A percentile compares a stretch with the other conserved stretches of the same genome.
These are phyloP conservation scores for Caenorhabditis sp. DNA, from an alignment of 2,888 invertebrate genomes.

Conservation along the genomic window DNA sequence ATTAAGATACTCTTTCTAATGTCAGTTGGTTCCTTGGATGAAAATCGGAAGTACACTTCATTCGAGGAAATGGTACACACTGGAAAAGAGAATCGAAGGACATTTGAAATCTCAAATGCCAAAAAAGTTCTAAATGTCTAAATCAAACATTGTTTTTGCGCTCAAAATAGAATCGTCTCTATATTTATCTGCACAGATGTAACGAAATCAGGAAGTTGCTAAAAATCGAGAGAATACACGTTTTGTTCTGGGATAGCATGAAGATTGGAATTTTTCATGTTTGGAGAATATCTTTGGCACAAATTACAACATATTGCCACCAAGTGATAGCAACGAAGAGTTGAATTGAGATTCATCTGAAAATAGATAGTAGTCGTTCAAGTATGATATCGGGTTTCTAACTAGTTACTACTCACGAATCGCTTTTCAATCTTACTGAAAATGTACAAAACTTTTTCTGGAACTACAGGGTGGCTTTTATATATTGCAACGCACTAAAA, in stretches of 20 bases:
- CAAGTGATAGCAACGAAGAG: too few relatives aligned
- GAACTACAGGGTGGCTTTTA: too few relatives aligned
- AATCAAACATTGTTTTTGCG: too few relatives aligned
- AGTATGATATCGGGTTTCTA: too few relatives aligned
- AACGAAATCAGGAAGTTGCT: neutral
- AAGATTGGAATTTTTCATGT: neutral
- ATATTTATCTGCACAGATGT: neutral
- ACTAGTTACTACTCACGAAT: too few relatives aligned
- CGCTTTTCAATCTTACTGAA: too few relatives aligned
- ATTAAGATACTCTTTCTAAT: conserved; percentile 21
- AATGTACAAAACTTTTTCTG: too few relatives aligned
- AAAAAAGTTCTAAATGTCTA: neutral
- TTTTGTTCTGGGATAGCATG: neutral
- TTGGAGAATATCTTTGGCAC: neutral
- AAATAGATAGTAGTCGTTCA: too few relatives aligned
- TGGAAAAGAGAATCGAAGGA: neutral
- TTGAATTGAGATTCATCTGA: too few relatives aligned
- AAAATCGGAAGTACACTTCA: neutral
- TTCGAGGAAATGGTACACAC: neutral
- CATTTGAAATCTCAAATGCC: neutral
- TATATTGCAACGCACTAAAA: too few relatives aligned
- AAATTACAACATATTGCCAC: too few relatives aligned
- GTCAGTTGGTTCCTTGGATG: conserved; percentile 10
- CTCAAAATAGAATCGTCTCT: neutral
- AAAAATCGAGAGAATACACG: neutral